These are phyloP conservation scores for Drosophila ficusphila DNA, from an alignment of 1,140 invertebrate species.

Conservation along the genomic window DNA sequence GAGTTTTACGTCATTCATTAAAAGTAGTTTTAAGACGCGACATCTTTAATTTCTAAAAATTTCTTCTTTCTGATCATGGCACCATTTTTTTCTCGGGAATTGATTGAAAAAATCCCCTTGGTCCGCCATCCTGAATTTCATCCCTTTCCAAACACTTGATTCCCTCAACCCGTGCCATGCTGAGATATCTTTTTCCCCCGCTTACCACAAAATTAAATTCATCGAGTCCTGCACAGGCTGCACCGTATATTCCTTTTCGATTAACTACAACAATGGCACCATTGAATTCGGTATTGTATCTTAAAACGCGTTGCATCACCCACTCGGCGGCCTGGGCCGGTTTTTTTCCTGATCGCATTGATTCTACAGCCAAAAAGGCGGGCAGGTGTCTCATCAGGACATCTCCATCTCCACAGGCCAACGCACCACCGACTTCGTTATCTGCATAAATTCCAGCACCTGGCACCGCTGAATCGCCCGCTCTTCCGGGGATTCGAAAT, in stretches of 20 bases:
- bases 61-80: neutral
- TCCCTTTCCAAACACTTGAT: conserved; percentile 14
- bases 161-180: conserved; percentile 10
- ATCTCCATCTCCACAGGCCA: conserved; percentile 38
- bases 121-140: conserved; percentile 14
- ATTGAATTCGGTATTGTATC: conserved; percentile 35
- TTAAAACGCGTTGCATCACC: conserved; percentile 27
- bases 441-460: conserved; percentile 45
- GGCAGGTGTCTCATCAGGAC: conserved; percentile 36
- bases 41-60: neutral
- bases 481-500: conserved; percentile 27
- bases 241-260: conserved; percentile 13
- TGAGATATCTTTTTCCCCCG: neutral
- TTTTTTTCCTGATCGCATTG: neutral
- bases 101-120: neutral
- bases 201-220: conserved; percentile 46
- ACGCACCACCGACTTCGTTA: conserved; percentile 28
- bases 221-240: conserved; percentile 34
- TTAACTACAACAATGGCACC: conserved; percentile 36
- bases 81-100: conserved; percentile 1
- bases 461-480: conserved; percentile 35
- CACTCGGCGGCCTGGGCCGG: neutral
- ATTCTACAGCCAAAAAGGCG: conserved; percentile 32
- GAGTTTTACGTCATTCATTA: too few species aligned
- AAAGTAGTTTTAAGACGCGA: neutral